Conservation (phyloP, 2,888 invertebrate species). For the Cataglyphis rosenhaueri region DNA sequence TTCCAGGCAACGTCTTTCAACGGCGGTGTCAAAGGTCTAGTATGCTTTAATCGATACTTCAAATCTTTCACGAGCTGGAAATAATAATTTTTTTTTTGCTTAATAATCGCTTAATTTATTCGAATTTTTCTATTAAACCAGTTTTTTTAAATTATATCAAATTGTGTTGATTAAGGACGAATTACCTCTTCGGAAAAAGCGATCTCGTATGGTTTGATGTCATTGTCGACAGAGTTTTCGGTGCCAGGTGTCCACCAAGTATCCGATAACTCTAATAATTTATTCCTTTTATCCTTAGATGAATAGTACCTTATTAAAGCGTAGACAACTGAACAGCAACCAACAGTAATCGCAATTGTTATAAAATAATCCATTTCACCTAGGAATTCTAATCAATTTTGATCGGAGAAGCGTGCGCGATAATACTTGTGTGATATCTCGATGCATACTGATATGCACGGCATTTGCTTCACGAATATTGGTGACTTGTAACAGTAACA, state of each 20-base stretch:
- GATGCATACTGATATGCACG: neutral
- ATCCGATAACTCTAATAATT: neutral
- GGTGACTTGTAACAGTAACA: too few relatives aligned
- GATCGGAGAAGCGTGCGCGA: neutral
- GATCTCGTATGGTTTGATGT: neutral
- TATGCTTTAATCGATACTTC: conserved; percentile 87
- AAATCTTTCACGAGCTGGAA: conserved; percentile 88
- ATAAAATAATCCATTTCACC: neutral
- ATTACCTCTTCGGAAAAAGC: conserved; percentile 18
- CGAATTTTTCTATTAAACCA: neutral
- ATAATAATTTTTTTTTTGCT: neutral
- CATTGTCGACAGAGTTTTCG: neutral
- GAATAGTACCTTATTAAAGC: neutral
- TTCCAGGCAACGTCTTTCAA: conserved; percentile 25
- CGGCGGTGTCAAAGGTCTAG: neutral
- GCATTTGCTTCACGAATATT: neutral
- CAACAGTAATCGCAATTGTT: neutral
- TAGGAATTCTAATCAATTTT: neutral
- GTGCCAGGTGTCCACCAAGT: conserved; percentile 24
- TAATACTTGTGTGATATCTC: neutral
- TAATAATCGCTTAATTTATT: neutral
- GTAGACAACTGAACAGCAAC: neutral
- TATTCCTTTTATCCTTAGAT: neutral
- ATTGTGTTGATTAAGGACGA: neutral
- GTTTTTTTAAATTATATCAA: neutral